Percentiles rank a stretch among this genome's conserved stretches.
These are phyloP conservation scores for Lamprotornis superbus DNA, from an alignment of 2,113 vertebrate genomes.

Conservation along the genomic window DNA sequence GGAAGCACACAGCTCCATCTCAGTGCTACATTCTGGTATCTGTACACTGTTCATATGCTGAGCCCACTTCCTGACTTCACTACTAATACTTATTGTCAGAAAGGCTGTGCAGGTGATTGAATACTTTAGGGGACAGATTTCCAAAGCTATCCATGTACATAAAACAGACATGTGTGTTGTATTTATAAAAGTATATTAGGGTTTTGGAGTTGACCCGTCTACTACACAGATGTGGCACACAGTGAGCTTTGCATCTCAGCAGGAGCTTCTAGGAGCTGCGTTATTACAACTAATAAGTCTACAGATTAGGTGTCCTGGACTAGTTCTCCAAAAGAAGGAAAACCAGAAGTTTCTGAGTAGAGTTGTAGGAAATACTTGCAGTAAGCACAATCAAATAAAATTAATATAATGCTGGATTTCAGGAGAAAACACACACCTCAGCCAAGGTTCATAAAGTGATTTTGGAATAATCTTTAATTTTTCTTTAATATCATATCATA, in stretches of 20 bases:
- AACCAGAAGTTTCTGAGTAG: not conserved
- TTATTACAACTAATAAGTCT: not conserved
- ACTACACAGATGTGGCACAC: not conserved
- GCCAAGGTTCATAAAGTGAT: not conserved
- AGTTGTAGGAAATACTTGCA: not conserved
- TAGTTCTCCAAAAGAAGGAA: not conserved
- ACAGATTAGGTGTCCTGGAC: not conserved
- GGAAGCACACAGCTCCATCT: not conserved
- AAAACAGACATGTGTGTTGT: not conserved
- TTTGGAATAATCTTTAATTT: not conserved
- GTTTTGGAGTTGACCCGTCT: not conserved
- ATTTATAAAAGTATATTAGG: not conserved
- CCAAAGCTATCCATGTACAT: not conserved
- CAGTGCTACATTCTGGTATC: not conserved
- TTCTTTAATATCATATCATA: not conserved
- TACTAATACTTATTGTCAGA: not conserved
- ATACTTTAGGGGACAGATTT: conserved; percentile 21
- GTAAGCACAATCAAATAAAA: not conserved
- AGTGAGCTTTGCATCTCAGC: not conserved
- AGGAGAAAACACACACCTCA: not conserved
- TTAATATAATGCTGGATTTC: not conserved
- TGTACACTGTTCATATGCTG: not conserved
- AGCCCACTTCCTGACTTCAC: not conserved
- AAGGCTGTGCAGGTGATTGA: not conserved
- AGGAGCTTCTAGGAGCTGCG: not conserved